Base-by-base conservation (phyloP, 1,140 invertebrate genomes). In the Saccostrea glomerata region DNA sequence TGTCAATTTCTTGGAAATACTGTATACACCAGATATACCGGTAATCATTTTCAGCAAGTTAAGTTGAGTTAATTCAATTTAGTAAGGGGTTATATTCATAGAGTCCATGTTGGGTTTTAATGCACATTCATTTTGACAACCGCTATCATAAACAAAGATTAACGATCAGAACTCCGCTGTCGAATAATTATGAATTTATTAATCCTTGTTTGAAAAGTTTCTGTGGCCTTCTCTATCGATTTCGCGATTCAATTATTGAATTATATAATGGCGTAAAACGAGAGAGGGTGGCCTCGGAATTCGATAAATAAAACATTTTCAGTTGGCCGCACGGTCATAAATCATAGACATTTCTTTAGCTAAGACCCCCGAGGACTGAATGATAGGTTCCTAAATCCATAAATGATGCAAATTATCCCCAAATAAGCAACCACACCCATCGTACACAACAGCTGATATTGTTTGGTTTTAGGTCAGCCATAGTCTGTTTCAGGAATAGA, bases 351-450 rank as follows among this genome's bases (percentile, higher is more conserved):
- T 77, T 77, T 77, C 70, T 77, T 25, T 15, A 77, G 70, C 23
- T 30, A 36, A 77, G 25, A 77, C 70, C 70, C 70, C 30, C 12
- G 70, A 77, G 70, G 30, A 77, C 70, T 25, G 70, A 77, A 77
- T 77, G 70, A 30, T 25, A 77, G 70, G 70, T 77, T 23, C 25
- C 70, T 25, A 25, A 77, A 77, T 36, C 70, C 70, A 77, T 77
- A 77, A 77, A 77, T 30, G 70, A 77, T 77, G 70, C 70, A 77
- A 77, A 77, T 77, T 77, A 77, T 36, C 70, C 70, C 25, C 25
- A 77, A 77, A 77, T 77, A 77, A 77, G 70, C 70, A 77, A 77
- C 70, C 70, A 77, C 70, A 77, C 70, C 70, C 70, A 77, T 77
- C 70, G 70, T 25, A 77, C 30, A 77, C 4, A 77, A 77, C 70